phyloP scores from a whole-genome alignment of 1,140 invertebrate genomes.

The Cydia pomonella region DNA sequence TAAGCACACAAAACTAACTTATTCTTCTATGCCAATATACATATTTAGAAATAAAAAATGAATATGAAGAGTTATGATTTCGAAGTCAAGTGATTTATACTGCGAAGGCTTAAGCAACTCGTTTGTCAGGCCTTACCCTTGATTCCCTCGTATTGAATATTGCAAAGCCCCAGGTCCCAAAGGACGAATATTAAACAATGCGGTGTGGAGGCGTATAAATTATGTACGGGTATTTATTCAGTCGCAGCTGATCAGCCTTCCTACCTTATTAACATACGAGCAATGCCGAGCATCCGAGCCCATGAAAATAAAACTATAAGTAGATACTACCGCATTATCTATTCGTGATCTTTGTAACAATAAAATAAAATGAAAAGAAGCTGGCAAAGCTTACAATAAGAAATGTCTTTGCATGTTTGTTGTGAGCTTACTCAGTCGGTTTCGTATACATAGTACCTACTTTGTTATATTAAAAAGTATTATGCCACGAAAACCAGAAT shows the following conservation, averaged over 20 bases:
- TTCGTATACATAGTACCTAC: neutral
- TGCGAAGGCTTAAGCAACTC: neutral
- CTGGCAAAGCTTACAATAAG: neutral
- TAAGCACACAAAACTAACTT: too few relatives aligned
- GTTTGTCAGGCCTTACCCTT: neutral
- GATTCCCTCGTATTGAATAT: constrained; percentile 18
- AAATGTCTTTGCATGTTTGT: neutral
- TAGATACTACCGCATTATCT: neutral
- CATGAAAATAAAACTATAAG: neutral
- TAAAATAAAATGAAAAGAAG: neutral
- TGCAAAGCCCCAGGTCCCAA: constrained; percentile 15
- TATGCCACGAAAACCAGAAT: neutral
- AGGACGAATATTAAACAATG: constrained; percentile 36
- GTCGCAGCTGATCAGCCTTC: constrained; percentile 52
- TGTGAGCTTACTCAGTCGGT: neutral
- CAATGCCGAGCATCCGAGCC: constrained; percentile 21
- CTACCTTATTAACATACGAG: constrained; percentile 48
- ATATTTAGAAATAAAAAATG: too few relatives aligned
- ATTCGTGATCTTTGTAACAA: constrained; percentile 7
- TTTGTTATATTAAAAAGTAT: neutral
- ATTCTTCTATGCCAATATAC: too few relatives aligned
- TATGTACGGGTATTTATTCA: constrained; percentile 45
- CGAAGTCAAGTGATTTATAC: neutral
- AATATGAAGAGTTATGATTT: neutral
- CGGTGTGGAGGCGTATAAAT: constrained; percentile 42